Conservation (phyloP, 1,140 invertebrate species). For the Orchesella cincta region DNA sequence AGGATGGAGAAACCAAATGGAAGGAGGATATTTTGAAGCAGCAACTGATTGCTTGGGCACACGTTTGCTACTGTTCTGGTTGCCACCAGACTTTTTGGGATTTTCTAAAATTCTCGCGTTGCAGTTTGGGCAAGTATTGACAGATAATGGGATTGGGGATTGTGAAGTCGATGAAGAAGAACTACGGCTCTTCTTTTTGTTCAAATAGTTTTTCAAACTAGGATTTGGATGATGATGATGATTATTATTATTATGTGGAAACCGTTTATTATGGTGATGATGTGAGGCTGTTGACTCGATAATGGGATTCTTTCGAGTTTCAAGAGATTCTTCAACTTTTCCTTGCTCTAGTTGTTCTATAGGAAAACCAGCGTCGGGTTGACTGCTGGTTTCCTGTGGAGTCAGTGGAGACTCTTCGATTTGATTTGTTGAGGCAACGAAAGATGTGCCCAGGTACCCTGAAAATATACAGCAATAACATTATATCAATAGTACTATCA, state of each 20-base stretch:
- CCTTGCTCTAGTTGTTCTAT: background rate
- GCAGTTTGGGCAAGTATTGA: too few species aligned
- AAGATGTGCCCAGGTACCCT: constrained; percentile 12
- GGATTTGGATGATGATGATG: background rate
- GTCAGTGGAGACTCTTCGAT: background rate
- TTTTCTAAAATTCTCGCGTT: too few species aligned
- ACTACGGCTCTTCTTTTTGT: background rate
- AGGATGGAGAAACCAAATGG: too few species aligned
- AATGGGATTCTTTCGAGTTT: constrained; percentile 1
- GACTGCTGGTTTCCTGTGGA: background rate
- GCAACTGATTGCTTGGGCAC: background rate
- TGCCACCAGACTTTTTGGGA: too few species aligned
- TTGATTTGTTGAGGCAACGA: background rate
- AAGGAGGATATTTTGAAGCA: background rate
- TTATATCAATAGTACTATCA: background rate
- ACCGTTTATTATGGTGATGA: constrained; percentile 14
- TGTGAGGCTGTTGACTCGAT: background rate
- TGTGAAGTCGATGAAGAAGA: background rate
- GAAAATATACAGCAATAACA: background rate
- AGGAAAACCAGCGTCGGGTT: too few species aligned
- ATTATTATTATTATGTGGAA: background rate
- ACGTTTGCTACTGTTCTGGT: too few species aligned
- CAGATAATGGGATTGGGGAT: background rate
- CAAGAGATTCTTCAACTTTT: constrained; percentile 7
- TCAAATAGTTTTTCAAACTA: constrained; percentile 8